Conservation (phyloP, 2,888 invertebrate genomes). For the Microctonus aethiopoides region DNA sequence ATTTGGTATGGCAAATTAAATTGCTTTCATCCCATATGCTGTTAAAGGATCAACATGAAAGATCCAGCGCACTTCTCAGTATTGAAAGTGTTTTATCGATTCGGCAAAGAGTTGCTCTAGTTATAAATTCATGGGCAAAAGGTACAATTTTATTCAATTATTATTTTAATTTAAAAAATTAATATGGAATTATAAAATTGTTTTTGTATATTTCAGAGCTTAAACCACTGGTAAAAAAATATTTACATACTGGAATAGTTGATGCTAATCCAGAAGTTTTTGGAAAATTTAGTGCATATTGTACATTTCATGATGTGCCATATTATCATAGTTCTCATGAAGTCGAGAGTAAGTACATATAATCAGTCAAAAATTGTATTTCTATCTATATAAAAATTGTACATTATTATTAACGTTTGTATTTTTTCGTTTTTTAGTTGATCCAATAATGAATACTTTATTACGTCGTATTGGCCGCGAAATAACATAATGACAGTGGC, state of each 20-base stretch:
- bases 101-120: constrained; percentile 70
- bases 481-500: constrained; percentile 41
- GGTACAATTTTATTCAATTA: constrained; percentile 49
- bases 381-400: constrained; percentile 10
- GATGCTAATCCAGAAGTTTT: constrained; percentile 63
- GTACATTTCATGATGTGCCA: constrained; percentile 73
- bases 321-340: constrained; percentile 62
- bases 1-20: constrained; percentile 82
- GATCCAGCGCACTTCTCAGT: constrained; percentile 69
- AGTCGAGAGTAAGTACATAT: constrained; percentile 40
- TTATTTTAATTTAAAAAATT: background rate
- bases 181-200: constrained; percentile 9
- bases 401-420: background rate
- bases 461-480: constrained; percentile 45
- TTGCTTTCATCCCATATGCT: constrained; percentile 72
- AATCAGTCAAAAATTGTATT: background rate
- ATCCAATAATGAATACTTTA: constrained; percentile 46
- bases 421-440: constrained; percentile 47
- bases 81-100: constrained; percentile 74
- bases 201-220: constrained; percentile 57
- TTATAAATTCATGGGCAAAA: constrained; percentile 72
- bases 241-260: constrained; percentile 68
- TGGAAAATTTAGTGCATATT: constrained; percentile 69
- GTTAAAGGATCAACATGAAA: constrained; percentile 62
- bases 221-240: constrained; percentile 68